Evolutionary conservation across 2,113 vertebrate genomes (phyloP), one percentile per base, ranked within the genome.

Genomic region (Nesogale talazaci): DNA sequence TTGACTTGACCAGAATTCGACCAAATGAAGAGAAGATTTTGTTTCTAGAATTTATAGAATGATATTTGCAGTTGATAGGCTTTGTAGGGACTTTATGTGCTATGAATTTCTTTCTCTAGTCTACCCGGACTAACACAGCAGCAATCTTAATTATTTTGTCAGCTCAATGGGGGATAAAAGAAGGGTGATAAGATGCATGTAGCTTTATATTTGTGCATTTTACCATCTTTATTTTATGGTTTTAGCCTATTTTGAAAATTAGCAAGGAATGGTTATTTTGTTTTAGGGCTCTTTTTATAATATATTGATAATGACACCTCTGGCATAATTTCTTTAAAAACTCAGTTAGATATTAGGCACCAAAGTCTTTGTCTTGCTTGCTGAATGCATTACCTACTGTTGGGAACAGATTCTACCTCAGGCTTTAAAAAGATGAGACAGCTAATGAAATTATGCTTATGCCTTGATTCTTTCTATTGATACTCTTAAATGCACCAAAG

Each of bases 71-170:
- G 1, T n/a, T 82, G 27, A 23, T 23, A 84, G 25, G 34, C 16
- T 61, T 36, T 22, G 6, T 12, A 16, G 74, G 29, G 78, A 29
- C 27, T 88, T 90, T 63, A 10, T 42, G n/a, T n/a, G n/a, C n/a
- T n/a, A n/a, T n/a, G n/a, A n/a, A n/a, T n/a, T n/a, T n/a, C n/a
- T n/a, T n/a, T n/a, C n/a, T n/a, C n/a, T n/a, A n/a, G n/a, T n/a
- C n/a, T n/a, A n/a, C n/a, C n/a, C n/a, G n/a, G n/a, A n/a, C n/a
- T n/a, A n/a, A n/a, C n/a, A n/a, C n/a, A n/a, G n/a, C n/a, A n/a
- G n/a, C n/a, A n/a, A n/a, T n/a, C n/a, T n/a, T n/a, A n/a, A n/a
- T 93, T 89, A 72, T 42, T 88, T 81, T 86, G 78, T 82, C 69
- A 82, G 52, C 38, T 92, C 88, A 89, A 38, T 23, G n/a, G 63